Percentiles rank a stretch among this genome's conserved stretches.
Evolutionary conservation across 2,113 vertebrate genomes (phyloP).

Genomic region (Cynopterus brachyotis): DNA sequence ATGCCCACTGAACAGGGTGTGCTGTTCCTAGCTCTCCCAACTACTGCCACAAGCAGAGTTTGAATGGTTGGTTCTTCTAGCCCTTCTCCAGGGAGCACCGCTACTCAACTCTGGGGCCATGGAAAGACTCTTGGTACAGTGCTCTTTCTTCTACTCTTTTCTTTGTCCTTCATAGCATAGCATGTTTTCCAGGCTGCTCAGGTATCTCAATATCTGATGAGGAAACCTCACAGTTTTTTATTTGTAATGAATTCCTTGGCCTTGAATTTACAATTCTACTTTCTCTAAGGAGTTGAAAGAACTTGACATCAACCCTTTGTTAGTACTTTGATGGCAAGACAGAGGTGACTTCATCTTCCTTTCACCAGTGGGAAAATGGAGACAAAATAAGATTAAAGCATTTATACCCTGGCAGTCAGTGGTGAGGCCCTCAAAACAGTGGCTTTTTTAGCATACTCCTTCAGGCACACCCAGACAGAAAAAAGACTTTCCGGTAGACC

Average conservation of each 20-base stretch:
- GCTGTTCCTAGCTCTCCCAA: background rate
- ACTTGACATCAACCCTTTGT: background rate
- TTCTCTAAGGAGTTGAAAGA: background rate
- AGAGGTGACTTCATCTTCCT: background rate
- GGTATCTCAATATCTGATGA: background rate
- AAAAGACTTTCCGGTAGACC: background rate
- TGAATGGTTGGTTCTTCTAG: background rate
- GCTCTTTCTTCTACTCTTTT: background rate
- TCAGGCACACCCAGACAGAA: background rate
- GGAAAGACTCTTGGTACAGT: background rate
- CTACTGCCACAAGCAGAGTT: background rate
- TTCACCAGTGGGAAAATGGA: background rate
- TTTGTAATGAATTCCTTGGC: background rate
- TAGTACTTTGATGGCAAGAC: background rate
- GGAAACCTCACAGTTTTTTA: background rate
- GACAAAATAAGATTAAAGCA: constrained; percentile 5
- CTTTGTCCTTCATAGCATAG: background rate
- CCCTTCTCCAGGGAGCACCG: background rate
- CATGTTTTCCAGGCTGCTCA: background rate
- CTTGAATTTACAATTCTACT: background rate
- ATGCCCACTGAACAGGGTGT: accelerated
- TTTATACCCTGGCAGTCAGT: background rate
- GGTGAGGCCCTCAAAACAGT: background rate
- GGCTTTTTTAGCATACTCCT: background rate
- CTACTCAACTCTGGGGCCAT: background rate